Evolutionary conservation across 2,113 vertebrate genomes (phyloP).

Genomic region (Menidia beryllina): DNA sequence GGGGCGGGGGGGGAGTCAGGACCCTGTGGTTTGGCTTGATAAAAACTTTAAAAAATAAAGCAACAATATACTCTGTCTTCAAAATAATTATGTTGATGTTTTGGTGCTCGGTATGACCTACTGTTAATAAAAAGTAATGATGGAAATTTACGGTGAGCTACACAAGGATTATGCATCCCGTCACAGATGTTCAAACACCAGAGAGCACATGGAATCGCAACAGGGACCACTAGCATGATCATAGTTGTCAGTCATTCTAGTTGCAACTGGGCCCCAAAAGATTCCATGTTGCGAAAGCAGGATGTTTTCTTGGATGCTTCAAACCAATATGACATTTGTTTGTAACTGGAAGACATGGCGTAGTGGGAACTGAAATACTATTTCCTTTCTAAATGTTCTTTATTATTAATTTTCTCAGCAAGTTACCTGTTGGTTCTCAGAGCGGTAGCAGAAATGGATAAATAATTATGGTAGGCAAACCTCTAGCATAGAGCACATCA

Average conservation of each 20-base stretch:
- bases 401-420: neutral
- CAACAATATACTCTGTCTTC: too few species aligned
- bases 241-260: constrained; percentile 73
- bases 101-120: neutral
- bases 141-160: constrained; percentile 28
- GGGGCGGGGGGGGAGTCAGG: too few species aligned
- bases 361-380: neutral
- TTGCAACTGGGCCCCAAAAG: constrained; percentile 52
- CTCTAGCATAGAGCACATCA: constrained; percentile 1
- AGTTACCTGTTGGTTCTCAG: neutral
- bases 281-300: constrained; percentile 53
- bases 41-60: too few species aligned
- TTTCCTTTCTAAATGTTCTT: neutral
- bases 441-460: neutral
- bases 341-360: constrained; percentile 3
- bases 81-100: too few species aligned
- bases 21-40: too few species aligned
- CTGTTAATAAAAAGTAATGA: neutral
- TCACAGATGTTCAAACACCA: constrained; percentile 65
- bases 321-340: constrained; percentile 45
- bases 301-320: constrained; percentile 53
- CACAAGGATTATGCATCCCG: constrained; percentile 37
- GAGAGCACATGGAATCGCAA: constrained; percentile 67
- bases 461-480: neutral
- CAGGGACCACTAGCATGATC: constrained; percentile 65